Evolutionary conservation across 2,797 vertebrate species (phyloP), one percentile per base, ranked within the genome.

Genomic region (Melanotaenia boesemani): DNA sequence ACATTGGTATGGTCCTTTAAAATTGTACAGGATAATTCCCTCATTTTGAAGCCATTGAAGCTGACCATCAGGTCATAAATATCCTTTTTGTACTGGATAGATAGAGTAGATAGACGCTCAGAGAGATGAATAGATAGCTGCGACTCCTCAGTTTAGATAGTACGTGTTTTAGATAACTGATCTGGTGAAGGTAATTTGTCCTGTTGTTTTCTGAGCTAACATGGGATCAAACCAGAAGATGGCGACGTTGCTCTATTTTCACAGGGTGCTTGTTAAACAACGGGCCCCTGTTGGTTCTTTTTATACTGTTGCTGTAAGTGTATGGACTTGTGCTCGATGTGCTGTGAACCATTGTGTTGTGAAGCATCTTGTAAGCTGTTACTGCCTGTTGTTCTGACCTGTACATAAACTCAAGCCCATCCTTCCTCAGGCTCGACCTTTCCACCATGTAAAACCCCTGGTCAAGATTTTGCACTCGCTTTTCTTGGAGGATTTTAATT

Each of bases 261-360:
- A 44, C 77, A 34, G 82, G 72, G 11, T 12, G 54, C 7, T 28
- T 8, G 5, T 48, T 30, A 59, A 13, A 5, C 1, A 2, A 24
- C 13, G 22, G 2, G 44, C 68, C 78, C 78, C 71, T 69, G 80
- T 56, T 79, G 72, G 41, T 70, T 81, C 22, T 83, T 86, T 87
- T 88, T 87, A 85, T 90, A 91, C 85, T 63, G 77, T 89, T 76
- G 79, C 76, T 86, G 41, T 73, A 60, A 39, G 63, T 84, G 84
- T 84, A 58, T 61, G 36, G 67, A 90, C 71, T 72, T 82, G 84
- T 91, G 88, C 82, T 89, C 69, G 77, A 58, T 81, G 82, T 88
- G 12, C 74, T 63, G 89, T 91, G 88, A 89, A 73, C 76, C 88
- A 84, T 79, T 79, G 92, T 92, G 85, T 91, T 20, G 90, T 92